Evolutionary conservation across 2,113 vertebrate species (phyloP).

Genomic region (Chaetorhynchus papuensis): DNA sequence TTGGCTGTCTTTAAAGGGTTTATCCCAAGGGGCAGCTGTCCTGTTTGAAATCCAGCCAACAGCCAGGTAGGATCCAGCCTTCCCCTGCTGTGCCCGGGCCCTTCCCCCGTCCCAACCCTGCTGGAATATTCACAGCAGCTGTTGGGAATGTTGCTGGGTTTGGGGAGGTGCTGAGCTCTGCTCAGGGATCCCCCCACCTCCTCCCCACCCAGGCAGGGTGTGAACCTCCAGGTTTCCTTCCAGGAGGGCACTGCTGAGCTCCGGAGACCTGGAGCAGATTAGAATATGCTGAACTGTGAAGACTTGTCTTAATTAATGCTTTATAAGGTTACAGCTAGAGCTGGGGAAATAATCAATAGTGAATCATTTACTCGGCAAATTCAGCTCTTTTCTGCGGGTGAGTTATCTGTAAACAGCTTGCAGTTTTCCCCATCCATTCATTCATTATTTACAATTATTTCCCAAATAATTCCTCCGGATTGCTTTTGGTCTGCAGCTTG

Average conservation of each 20-base stretch:
- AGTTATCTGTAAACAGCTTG: constrained; percentile 55
- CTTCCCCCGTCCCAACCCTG: not conserved
- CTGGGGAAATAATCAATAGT: constrained; percentile 56
- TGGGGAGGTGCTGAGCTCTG: not conserved
- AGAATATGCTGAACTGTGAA: constrained; percentile 50
- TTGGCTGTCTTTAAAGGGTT: constrained; percentile 41
- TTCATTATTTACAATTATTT: constrained; percentile 65
- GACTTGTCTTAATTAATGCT: constrained; percentile 60
- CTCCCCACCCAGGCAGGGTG: not conserved
- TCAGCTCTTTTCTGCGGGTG: constrained; percentile 26
- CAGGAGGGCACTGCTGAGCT: not conserved
- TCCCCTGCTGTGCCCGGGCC: not conserved
- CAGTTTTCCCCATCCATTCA: constrained; percentile 28
- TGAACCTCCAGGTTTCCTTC: not conserved
- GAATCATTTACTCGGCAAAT: constrained; percentile 45
- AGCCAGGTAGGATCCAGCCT: not conserved
- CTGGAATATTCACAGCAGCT: not conserved
- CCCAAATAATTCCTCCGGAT: constrained; percentile 37
- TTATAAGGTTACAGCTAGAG: constrained; percentile 47
- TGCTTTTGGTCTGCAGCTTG: constrained; percentile 26
- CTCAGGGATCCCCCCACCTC: not conserved
- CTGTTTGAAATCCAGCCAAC: constrained; percentile 11
- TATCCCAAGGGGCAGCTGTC: not conserved
- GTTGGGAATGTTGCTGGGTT: accelerated
- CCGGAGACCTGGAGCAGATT: not conserved